Percentiles rank a stretch among this genome's conserved stretches.
Evolutionary conservation across 2,797 vertebrate species (phyloP).

Genomic region (Enteromius radiatus): DNA sequence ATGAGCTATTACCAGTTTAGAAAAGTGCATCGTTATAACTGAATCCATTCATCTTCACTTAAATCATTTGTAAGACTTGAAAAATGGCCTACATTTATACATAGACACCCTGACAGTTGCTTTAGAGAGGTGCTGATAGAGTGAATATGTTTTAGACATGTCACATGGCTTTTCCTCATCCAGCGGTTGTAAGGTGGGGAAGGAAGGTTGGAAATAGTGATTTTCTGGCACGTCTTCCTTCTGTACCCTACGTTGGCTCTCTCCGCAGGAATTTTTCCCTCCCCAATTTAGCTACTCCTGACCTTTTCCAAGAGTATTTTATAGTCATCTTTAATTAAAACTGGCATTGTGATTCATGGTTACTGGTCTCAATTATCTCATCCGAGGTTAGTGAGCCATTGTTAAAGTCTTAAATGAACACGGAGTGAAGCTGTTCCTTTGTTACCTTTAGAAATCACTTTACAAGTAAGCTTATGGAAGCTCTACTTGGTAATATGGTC

Average conservation of each 20-base stretch:
- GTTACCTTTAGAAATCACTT: conserved; percentile 56
- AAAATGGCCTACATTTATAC: conserved; percentile 8
- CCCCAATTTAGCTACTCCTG: conserved; percentile 64
- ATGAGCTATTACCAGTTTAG: conserved; percentile 4
- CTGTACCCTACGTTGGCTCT: conserved; percentile 63
- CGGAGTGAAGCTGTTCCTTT: conserved; percentile 54
- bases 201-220: conserved; percentile 74
- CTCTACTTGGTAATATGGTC: conserved; percentile 57
- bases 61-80: conserved; percentile 4
- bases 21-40: neutral
- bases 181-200: conserved; percentile 56
- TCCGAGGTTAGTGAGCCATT: conserved; percentile 62
- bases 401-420: conserved; percentile 63
- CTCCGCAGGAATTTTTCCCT: conserved; percentile 61
- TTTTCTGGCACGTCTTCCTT: conserved; percentile 72
- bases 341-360: conserved; percentile 66
- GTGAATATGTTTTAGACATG: conserved; percentile 75
- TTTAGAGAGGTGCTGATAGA: conserved; percentile 70
- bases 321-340: conserved; percentile 76
- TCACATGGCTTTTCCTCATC: conserved; percentile 69
- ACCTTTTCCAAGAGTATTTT: conserved; percentile 73
- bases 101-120: conserved; percentile 57
- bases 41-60: conserved; percentile 23
- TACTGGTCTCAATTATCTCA: conserved; percentile 67
- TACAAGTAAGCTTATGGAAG: conserved; percentile 57